A percentile compares a stretch with the other conserved stretches of the same genome.
Evolutionary conservation across 2,888 invertebrate species (phyloP).

Genomic region (Orgyia antiqua): DNA sequence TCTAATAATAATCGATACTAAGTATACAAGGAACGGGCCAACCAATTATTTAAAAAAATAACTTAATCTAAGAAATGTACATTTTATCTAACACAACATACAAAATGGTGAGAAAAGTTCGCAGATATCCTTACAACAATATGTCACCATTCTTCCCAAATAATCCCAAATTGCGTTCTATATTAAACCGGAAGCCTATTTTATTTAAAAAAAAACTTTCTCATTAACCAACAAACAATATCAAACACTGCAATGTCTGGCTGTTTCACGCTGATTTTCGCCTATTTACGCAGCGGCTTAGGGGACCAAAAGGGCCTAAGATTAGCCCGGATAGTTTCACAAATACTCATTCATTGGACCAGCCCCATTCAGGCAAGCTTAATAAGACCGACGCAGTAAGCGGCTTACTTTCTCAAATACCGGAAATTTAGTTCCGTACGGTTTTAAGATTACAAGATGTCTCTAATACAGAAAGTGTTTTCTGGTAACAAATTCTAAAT

Average conservation of each 20-base stretch:
- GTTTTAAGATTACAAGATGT: constrained; percentile 34
- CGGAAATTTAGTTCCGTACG: constrained; percentile 44
- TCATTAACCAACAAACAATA: constrained; percentile 30
- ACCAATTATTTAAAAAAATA: too few species aligned
- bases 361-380: constrained; percentile 42
- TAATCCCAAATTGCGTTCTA: constrained; percentile 15
- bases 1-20: too few species aligned
- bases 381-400: constrained; percentile 48
- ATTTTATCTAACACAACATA: too few species aligned
- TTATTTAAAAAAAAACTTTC: constrained; percentile 33
- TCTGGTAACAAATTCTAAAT: constrained; percentile 11
- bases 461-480: constrained; percentile 11
- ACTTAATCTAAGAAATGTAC: too few species aligned
- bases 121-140: too few species aligned
- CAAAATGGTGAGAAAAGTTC: too few species aligned
- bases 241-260: constrained; percentile 18
- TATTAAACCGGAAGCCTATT: constrained; percentile 24
- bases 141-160: too few species aligned
- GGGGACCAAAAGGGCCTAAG: constrained; percentile 29
- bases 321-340: constrained; percentile 37
- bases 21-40: too few species aligned
- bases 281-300: constrained; percentile 40
- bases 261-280: constrained; percentile 23
- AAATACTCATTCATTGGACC: constrained; percentile 45
- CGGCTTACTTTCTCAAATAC: constrained; percentile 49